phyloP scores from a whole-genome alignment of 2,113 vertebrate genomes.

The Erinaceus europaeus region DNA sequence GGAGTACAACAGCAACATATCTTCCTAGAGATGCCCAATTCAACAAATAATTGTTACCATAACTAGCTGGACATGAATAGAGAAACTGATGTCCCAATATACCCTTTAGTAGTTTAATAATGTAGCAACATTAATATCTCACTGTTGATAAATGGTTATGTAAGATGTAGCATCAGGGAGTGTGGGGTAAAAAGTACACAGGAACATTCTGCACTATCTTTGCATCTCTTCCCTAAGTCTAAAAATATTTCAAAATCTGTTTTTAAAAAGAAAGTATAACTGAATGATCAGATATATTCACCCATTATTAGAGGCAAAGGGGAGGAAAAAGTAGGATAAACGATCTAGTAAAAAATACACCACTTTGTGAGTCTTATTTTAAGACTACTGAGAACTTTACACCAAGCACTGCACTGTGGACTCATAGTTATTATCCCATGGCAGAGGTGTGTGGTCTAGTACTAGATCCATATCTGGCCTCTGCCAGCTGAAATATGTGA shows the following conservation, averaged over 20 bases:
- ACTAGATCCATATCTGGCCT: not conserved
- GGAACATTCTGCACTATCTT: constrained; percentile 16
- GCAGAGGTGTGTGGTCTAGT: not conserved
- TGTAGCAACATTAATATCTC: not conserved
- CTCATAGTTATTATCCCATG: not conserved
- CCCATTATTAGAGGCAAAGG: not conserved
- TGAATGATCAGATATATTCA: not conserved
- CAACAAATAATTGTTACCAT: not conserved
- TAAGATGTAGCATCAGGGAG: not conserved
- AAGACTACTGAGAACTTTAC: not conserved
- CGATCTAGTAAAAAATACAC: not conserved
- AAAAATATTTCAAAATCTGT: constrained; percentile 14
- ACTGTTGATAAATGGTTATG: constrained; percentile 3
- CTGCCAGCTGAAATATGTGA: not conserved
- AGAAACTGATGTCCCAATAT: not conserved
- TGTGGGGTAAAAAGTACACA: not conserved
- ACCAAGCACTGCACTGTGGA: not conserved
- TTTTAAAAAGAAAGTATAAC: not conserved
- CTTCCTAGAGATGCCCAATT: not conserved
- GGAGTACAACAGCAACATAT: not conserved
- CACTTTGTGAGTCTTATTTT: not conserved
- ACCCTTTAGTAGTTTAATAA: not conserved
- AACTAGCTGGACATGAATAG: not conserved
- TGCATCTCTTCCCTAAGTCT: constrained; percentile 5
- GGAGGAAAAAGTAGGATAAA: not conserved